A percentile compares a stretch with the other conserved stretches of the same genome.
Evolutionary conservation across 2,888 invertebrate genomes (phyloP).

Genomic region (Pimpla rufipes): DNA sequence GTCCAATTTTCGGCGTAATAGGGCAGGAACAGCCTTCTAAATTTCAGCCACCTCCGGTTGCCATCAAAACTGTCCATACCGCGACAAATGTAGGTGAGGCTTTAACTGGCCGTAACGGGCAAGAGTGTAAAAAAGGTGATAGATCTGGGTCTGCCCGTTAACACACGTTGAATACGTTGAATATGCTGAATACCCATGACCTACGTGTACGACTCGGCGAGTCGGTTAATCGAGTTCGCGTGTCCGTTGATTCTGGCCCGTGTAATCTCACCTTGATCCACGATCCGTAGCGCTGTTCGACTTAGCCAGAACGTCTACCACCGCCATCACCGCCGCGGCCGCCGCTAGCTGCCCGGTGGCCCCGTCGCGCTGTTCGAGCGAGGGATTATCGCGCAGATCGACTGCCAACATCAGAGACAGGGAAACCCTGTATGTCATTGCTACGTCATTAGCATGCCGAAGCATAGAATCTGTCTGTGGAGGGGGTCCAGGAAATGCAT

Average conservation of each 20-base stretch:
- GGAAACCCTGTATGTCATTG: slow-evolving; percentile 65
- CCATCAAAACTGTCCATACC: not conserved
- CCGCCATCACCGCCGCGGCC: slow-evolving; percentile 19
- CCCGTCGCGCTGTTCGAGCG: slow-evolving; percentile 1
- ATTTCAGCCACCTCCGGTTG: not conserved
- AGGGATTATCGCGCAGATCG: slow-evolving; percentile 19
- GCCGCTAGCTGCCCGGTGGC: no score
- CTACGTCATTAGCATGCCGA: slow-evolving; percentile 67
- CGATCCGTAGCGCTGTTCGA: slow-evolving; percentile 58
- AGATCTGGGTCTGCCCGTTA: slow-evolving; percentile 20
- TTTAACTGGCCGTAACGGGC: not conserved
- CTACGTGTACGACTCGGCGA: slow-evolving; percentile 35
- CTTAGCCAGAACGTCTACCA: slow-evolving; percentile 57
- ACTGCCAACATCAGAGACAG: slow-evolving; percentile 21
- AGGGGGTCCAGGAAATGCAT: slow-evolving; percentile 40
- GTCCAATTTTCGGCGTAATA: no score
- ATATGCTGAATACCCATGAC: slow-evolving; percentile 47
- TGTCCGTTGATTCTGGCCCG: slow-evolving; percentile 56
- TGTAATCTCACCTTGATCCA: slow-evolving; percentile 61
- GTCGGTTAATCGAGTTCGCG: slow-evolving; percentile 60
- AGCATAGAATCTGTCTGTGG: slow-evolving; percentile 50
- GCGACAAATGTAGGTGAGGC: not conserved
- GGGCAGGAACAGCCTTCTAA: no score
- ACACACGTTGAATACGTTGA: slow-evolving; percentile 23
- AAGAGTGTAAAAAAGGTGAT: not conserved